Conservation (phyloP, 2,888 invertebrate genomes). For the Aphrophora alni region DNA sequence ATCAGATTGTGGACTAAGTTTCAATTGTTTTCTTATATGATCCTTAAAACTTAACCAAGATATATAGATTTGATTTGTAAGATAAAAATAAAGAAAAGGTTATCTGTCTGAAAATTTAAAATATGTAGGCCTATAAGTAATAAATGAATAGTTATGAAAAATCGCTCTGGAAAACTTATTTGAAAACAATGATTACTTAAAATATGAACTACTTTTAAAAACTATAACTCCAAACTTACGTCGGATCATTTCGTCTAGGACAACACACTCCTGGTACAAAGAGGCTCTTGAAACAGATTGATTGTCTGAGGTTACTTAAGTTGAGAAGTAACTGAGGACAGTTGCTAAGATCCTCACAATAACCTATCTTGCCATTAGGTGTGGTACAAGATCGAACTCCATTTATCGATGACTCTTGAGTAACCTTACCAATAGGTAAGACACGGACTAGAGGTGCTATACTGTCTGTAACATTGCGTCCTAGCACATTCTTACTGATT, state of each 20-base stretch:
- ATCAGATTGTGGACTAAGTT: no score
- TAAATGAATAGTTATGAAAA: no score
- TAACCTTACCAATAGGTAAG: constrained; percentile 53
- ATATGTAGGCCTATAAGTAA: no score
- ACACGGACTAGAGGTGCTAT: constrained; percentile 75
- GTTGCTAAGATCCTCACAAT: constrained; percentile 86
- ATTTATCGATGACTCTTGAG: constrained; percentile 34
- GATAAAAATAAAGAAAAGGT: no score
- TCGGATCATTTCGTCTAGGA: constrained; percentile 59
- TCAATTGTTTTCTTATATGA: no score
- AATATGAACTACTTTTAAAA: no score
- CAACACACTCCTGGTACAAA: constrained; percentile 94
- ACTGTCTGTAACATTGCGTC: constrained; percentile 79
- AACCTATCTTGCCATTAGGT: constrained; percentile 78
- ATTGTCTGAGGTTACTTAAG: constrained; percentile 80
- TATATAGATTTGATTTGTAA: no score
- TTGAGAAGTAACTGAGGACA: constrained; percentile 86
- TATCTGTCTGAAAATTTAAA: no score
- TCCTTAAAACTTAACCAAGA: no score
- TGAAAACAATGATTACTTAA: no score
- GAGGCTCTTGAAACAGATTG: constrained; percentile 88
- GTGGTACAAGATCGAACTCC: constrained; percentile 70
- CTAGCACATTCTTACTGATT: constrained; percentile 79
- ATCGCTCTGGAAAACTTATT: no score
- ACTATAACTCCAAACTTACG: no score